phyloP scores from a whole-genome alignment of 2,888 invertebrate species.

The Adelphocoris suturalis region DNA sequence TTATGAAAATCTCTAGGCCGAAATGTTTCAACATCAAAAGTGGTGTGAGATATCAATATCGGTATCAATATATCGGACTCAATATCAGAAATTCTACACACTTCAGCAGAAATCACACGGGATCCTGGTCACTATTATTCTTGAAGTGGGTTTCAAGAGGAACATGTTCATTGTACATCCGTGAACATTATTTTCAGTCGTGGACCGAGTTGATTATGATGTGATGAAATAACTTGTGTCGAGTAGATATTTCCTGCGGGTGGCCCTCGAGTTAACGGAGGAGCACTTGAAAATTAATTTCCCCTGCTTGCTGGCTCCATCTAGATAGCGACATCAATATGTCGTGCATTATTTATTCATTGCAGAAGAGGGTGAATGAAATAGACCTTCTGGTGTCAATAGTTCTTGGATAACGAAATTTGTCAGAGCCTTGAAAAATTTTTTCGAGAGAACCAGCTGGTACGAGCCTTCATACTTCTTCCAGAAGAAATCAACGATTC shows the following conservation, averaged over 20 bases:
- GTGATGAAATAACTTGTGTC: slow-evolving; percentile 20
- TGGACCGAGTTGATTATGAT: neutral
- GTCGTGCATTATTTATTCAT: neutral
- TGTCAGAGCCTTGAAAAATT: no score
- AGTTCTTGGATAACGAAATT: neutral
- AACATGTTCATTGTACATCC: neutral
- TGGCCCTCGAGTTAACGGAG: neutral
- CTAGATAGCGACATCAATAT: neutral
- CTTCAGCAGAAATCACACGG: no score
- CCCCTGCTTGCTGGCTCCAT: neutral
- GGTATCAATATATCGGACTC: no score
- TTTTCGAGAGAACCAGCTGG: no score
- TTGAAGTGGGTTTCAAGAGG: no score
- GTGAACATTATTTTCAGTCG: neutral
- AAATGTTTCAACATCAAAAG: no score
- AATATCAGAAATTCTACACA: no score
- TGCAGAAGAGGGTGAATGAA: neutral
- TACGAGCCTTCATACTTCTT: no score
- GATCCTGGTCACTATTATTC: no score
- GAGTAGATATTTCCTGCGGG: slow-evolving; percentile 19
- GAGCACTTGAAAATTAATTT: slow-evolving; percentile 19
- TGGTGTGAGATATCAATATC: no score
- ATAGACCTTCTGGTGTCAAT: neutral
- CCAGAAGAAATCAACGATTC: no score
- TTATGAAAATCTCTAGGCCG: no score